A percentile compares a stretch with the other conserved stretches of the same genome.
These are phyloP conservation scores for Rhinolophus ferrumequinum DNA, from an alignment of 2,113 vertebrate species.

Conservation along the genomic window DNA sequence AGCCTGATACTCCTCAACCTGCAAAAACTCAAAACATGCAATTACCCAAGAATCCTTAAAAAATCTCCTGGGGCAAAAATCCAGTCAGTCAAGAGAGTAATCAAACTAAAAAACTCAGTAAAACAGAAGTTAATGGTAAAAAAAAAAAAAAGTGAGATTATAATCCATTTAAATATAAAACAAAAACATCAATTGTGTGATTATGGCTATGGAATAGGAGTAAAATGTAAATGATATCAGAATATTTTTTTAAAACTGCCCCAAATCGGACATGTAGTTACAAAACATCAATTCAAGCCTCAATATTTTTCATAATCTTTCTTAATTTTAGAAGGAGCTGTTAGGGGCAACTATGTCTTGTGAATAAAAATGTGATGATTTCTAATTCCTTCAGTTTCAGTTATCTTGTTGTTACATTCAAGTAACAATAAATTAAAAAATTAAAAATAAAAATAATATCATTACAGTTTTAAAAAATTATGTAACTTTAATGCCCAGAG, in stretches of 20 bases:
- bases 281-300: neutral
- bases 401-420: neutral
- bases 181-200: neutral
- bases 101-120: neutral
- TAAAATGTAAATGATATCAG: neutral
- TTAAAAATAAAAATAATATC: neutral
- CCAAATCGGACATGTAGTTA: neutral
- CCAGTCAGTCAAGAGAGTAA: neutral
- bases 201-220: neutral
- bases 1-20: neutral
- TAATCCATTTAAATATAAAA: slow-evolving; percentile 4
- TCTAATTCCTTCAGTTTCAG: neutral
- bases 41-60: neutral
- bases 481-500: neutral
- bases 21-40: neutral
- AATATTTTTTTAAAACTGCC: neutral
- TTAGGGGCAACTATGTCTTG: neutral
- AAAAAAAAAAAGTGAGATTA: neutral
- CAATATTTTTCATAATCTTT: neutral
- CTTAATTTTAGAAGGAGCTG: slow-evolving; percentile 9
- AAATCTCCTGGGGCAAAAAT: neutral
- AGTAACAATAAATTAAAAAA: neutral
- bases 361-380: neutral
- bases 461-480: neutral
- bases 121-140: neutral